Base-by-base conservation (phyloP, 1,140 invertebrate species). In the Conopomorpha cramerella region DNA sequence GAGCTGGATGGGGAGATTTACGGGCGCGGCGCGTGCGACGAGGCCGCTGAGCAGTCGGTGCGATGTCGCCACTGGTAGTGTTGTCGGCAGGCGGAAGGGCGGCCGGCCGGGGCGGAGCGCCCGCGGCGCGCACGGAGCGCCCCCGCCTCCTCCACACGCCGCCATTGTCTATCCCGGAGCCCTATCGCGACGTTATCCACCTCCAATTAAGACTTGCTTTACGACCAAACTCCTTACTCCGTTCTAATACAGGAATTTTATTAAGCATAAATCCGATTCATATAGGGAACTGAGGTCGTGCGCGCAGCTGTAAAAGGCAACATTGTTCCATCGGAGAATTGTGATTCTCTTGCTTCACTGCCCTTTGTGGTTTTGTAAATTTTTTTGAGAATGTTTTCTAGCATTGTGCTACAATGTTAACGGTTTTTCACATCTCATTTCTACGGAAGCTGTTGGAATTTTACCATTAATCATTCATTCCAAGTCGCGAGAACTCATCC, bases 141-240 rank as follows among this genome's bases (percentile, higher is more conserved):
- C 51, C 51, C 63, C 65, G 63, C 63, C 63, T 59, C 48, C 60
- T 43, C 50, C 53, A 49, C 61, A 63, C 56, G 59, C 47, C 45
- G 58, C 55, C 51, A 66, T 70, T 70, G 68, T 70, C n/a, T n/a
- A n/a, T 62, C 52, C 50, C 11, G 30, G 35, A 17, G 35, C 34
- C 18, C 31, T 23, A 37, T 38, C 39, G 36, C 39, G 31, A 28
- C 43, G 34, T 44, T 47, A 34, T 38, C 36, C 46, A 53, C 41
- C 51, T 43, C 46, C 51, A 62, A 64, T 67, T 62, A 64, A 58
- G 57, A 52, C 46, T 41, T 50, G 46, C 46, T 58, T 59, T 61
- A 57, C 46, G 51, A 49, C 41, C 29, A 34, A 31, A 36, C 49
- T 45, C 14, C 46, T 45, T 55, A 51, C 44, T 55, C 42, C 38